Evolutionary conservation across 2,113 vertebrate species (phyloP), one percentile per base, ranked within the genome.

Genomic region (Brienomyrus longianalis): DNA sequence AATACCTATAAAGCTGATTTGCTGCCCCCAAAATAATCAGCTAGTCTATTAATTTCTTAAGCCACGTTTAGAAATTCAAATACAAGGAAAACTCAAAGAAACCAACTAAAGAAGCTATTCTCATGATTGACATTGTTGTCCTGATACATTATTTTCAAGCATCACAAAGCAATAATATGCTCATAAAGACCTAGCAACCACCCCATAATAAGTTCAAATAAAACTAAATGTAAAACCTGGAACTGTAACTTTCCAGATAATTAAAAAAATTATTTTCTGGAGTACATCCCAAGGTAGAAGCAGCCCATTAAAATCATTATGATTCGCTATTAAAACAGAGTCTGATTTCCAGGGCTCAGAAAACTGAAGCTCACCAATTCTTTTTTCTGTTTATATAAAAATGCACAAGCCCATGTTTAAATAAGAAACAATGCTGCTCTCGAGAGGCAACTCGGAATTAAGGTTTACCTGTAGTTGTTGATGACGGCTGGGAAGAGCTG

Each of bases 401-500:
- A 77, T 5, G 70, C 15, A 17, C 13, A 80, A n/a, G 15, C 13
- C 15, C 35, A 43, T 35, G 74, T 80, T 80, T 43, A 80, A 19
- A 39, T 43, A 77, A 77, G 1, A 7, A 80, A 19, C 1, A 35
- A 23, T 85, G 35, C 23, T 10, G 45, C 43, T 48, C 45, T 47
- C 3, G 51, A 43, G 45, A 48, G 43, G 21, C 1, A 13, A 31
- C 59, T 66, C 1, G 35, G 9, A 85, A 7, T 52, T 35, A 5
- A 88, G 43, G 85, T 91, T 92, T 91, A 95, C 94, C 92, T 92
- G 86, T 39, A 45, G 74, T 11, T 19, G 88, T 89, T 39, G 62
- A 91, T 13, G 87, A 93, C 56, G 87, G 83, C 13, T 48, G 62
- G 43, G 59, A 80, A 35, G 89, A 90, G 86, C 5, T 45, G 27